Percentiles rank a stretch among this genome's conserved stretches.
Conservation (phyloP, 2,113 vertebrate species). For the Oncorhynchus gorbuscha region DNA sequence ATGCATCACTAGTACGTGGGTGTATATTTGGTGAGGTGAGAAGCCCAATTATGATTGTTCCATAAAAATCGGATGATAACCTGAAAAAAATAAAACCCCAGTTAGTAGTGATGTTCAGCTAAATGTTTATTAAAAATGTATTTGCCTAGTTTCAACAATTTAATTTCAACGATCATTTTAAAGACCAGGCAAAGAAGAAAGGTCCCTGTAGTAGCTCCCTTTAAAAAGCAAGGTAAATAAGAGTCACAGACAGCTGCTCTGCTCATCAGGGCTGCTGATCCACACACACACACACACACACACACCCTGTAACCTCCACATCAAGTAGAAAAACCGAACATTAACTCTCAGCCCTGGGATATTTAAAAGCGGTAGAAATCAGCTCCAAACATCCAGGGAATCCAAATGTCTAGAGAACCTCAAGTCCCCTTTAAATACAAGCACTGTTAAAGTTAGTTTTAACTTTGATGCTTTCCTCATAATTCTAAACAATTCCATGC, state of each 20-base stretch:
- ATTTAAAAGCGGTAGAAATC: constrained; percentile 17
- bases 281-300: constrained; percentile 28
- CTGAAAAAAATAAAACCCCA: too few relatives aligned
- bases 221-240: too few relatives aligned
- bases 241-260: background rate
- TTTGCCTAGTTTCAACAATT: too few relatives aligned
- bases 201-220: too few relatives aligned
- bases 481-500: background rate
- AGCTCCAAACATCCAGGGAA: constrained; percentile 13
- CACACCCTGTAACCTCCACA: constrained; percentile 24
- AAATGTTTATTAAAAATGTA: too few relatives aligned
- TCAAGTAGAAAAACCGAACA: constrained; percentile 25
- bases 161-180: too few relatives aligned
- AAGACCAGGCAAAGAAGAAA: background rate
- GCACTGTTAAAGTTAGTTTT: background rate
- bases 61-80: background rate
- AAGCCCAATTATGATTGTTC: background rate
- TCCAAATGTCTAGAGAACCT: background rate
- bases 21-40: background rate
- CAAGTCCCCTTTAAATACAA: constrained; percentile 6
- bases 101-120: too few relatives aligned
- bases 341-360: constrained; percentile 28
- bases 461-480: background rate
- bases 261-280: background rate
- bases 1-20: background rate